phyloP scores from a whole-genome alignment of 2,888 invertebrate species.

The Agapostemon virescens region DNA sequence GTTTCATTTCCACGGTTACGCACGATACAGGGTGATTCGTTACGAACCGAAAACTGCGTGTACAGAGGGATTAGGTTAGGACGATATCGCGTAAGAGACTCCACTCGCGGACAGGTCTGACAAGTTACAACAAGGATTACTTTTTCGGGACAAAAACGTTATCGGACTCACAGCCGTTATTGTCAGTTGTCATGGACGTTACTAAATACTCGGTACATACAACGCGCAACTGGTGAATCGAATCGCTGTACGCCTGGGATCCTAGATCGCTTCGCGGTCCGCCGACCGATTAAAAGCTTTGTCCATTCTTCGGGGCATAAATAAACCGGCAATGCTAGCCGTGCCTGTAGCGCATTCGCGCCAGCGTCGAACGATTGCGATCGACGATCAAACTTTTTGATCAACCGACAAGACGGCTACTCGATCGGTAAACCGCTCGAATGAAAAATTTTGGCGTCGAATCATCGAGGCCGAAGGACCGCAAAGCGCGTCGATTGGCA shows the following conservation, averaged over 20 bases:
- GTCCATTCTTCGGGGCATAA: neutral
- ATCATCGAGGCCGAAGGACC: neutral
- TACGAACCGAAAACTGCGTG: neutral
- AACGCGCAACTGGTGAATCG: slow-evolving; percentile 57
- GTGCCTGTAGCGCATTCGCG: neutral
- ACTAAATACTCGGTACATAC: slow-evolving; percentile 63
- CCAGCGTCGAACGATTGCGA: neutral
- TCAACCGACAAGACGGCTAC: neutral
- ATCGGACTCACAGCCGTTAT: slow-evolving; percentile 73
- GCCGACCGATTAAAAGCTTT: neutral
- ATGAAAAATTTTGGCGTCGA: neutral
- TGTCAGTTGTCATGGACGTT: slow-evolving; percentile 76
- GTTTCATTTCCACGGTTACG: neutral
- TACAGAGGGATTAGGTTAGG: slow-evolving; percentile 2
- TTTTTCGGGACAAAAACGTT: slow-evolving; percentile 56
- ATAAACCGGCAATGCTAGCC: neutral
- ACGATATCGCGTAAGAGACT: slow-evolving; percentile 8
- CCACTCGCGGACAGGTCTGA: slow-evolving; percentile 18
- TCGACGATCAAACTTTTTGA: neutral
- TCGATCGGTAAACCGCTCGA: neutral
- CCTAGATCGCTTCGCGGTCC: slow-evolving; percentile 25
- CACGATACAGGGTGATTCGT: neutral
- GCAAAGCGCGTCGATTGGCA: slow-evolving; percentile 25
- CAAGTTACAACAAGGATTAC: slow-evolving; percentile 40
- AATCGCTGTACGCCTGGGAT: slow-evolving; percentile 57